phyloP scores from a whole-genome alignment of 2,797 vertebrate genomes.

The Sebastes diploproa region DNA sequence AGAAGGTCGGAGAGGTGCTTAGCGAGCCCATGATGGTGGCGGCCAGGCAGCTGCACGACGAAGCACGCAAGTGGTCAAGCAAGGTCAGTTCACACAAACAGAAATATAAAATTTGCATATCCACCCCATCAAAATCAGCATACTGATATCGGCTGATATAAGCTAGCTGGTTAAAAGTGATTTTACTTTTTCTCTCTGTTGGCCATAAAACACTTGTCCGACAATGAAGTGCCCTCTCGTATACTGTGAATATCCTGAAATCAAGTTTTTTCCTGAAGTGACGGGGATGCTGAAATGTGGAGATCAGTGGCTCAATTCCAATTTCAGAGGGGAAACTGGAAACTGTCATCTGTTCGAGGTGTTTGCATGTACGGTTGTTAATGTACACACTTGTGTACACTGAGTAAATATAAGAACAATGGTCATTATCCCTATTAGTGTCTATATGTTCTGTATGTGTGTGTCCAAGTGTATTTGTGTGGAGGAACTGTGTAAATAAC shows the following conservation, averaged over 20 bases:
- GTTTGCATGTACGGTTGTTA: constrained; percentile 50
- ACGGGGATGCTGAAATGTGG: constrained; percentile 65
- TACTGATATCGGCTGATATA: neutral
- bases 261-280: neutral
- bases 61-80: constrained; percentile 98
- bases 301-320: constrained; percentile 64
- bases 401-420: neutral
- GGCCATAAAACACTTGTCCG: neutral
- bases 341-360: constrained; percentile 73
- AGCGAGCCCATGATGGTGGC: constrained; percentile 99
- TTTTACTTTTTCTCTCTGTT: neutral
- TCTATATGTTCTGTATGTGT: constrained; percentile 31
- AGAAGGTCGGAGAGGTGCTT: constrained; percentile 94
- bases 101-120: neutral
- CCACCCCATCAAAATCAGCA: neutral
- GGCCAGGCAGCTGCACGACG: constrained; percentile 95
- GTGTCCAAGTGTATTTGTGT: constrained; percentile 34
- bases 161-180: neutral
- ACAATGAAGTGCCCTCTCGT: neutral
- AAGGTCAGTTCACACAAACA: constrained; percentile 74
- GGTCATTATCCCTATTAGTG: neutral
- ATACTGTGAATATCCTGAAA: neutral
- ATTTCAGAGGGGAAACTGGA: constrained; percentile 71
- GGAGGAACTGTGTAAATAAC: constrained; percentile 6
- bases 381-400: constrained; percentile 7